Base-by-base conservation (phyloP, 2,797 vertebrate genomes). In the Phrynocephalus forsythii region DNA sequence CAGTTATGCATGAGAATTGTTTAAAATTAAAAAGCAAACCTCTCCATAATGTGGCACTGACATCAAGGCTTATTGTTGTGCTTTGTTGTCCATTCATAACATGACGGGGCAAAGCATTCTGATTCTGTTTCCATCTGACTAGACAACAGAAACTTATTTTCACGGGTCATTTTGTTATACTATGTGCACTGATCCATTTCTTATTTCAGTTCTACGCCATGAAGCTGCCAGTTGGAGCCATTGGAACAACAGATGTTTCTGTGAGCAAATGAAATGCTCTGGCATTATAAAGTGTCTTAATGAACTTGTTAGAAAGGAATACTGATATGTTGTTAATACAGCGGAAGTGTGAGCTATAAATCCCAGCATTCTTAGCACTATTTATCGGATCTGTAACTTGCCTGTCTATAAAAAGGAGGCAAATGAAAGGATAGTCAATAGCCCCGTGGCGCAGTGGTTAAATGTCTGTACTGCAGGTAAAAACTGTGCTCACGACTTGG, bases 91-190 rank as follows among this genome's bases (percentile, higher is more conserved):
- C n/a, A 80, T 56, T 86, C 38, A 24, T 85, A 86, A 4, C 63
- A 26, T 67, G 1, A 48, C 3, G 0, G 20, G 78, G 7, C 1
- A 0, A 10, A 82, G n/a, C 84, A 1, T 26, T 50, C 6, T 26
- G 48, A 30, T 82, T 28, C 22, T 3, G 3, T 7, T 48, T 22
- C 5, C 63, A 84, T 28, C 85, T 76, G 63, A 82, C 60, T 3
- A 82, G 44, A 50, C 20, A 77, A 75, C 30, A 28, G 5, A 87
- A 91, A 87, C 68, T 66, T 48, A 60, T 86, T 79, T 86, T 83
- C 82, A 78, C 3, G 2, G 10, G 72, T 26, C 30, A 10, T 73
- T 79, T n/a, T 75, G 6, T 50, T 87, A 63, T 0, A 87, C 68
- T 7, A 26, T 60, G 18, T 79, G 52, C 26, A 69, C 77, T 82